phyloP scores from a whole-genome alignment of 2,888 invertebrate species.

The Mesorhabditis belari region DNA sequence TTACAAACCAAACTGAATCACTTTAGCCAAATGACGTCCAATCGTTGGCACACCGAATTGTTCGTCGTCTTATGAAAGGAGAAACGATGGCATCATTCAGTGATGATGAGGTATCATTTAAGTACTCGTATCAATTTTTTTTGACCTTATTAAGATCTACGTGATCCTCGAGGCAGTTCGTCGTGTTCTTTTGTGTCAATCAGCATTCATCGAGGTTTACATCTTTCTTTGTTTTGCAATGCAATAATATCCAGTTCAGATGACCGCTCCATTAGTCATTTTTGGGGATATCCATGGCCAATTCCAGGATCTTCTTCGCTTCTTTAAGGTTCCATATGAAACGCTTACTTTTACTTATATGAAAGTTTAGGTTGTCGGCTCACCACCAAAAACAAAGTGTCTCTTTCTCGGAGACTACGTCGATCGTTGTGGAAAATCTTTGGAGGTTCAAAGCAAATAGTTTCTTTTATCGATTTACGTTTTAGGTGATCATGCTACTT shows the following conservation, averaged over 20 bases:
- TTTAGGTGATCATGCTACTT: constrained; percentile 32
- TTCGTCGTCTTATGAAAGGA: background rate
- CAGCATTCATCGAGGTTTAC: no score
- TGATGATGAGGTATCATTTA: no score
- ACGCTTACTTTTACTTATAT: fast-evolving
- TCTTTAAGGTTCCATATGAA: background rate
- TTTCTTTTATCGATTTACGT: background rate
- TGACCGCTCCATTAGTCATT: constrained; percentile 28
- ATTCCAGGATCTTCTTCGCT: constrained; percentile 29
- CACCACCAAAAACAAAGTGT: constrained; percentile 27
- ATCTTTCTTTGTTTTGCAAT: no score
- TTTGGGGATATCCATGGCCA: constrained; percentile 45
- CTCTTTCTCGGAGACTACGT: constrained; percentile 47
- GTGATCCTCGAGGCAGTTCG: background rate
- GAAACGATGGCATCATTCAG: background rate
- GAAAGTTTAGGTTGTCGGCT: constrained; percentile 18
- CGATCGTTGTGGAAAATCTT: constrained; percentile 35
- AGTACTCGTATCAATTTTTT: no score
- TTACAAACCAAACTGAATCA: no score
- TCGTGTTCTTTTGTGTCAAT: background rate
- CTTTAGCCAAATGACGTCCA: background rate
- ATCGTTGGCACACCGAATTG: background rate
- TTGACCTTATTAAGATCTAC: background rate
- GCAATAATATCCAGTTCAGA: no score
- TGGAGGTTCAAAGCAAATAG: constrained; percentile 17